Evolutionary conservation across 2,888 invertebrate species (phyloP).

Genomic region (Tuta absoluta): DNA sequence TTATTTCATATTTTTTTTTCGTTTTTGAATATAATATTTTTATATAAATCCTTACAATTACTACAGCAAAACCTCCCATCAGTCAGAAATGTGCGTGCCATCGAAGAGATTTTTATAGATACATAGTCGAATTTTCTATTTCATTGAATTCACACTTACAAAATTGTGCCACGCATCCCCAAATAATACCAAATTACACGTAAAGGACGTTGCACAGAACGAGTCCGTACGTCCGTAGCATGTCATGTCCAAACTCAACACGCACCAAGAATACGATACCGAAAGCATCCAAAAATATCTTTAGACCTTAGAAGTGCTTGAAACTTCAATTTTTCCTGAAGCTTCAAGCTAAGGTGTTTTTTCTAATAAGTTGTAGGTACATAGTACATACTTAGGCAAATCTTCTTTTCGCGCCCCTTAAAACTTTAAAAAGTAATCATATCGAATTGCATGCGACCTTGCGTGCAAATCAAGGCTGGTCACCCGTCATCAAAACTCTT

Average conservation of each 20-base stretch:
- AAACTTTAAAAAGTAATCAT: not conserved
- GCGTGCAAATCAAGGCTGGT: not conserved
- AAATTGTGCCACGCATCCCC: not conserved
- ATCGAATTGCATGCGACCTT: not conserved
- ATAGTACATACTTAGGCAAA: not conserved
- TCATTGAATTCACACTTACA: not conserved
- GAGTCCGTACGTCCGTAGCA: no score
- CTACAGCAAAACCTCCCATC: constrained; percentile 49
- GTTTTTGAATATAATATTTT: constrained; percentile 15
- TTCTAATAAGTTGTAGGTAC: not conserved
- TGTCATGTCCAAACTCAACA: constrained; percentile 36
- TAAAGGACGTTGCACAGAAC: not conserved
- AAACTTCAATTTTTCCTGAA: not conserved
- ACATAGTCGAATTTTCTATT: not conserved
- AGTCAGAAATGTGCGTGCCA: constrained; percentile 49
- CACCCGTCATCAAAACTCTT: not conserved
- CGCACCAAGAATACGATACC: constrained; percentile 29
- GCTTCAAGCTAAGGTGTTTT: not conserved
- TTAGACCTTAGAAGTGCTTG: constrained; percentile 23
- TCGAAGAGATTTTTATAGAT: constrained; percentile 26
- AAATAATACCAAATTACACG: not conserved
- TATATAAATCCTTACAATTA: constrained; percentile 21
- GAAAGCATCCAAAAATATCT: constrained; percentile 29
- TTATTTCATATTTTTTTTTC: constrained; percentile 7
- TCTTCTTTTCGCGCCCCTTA: not conserved